Conservation (phyloP, 2,888 invertebrate genomes). For the Apodemia hepburni region DNA sequence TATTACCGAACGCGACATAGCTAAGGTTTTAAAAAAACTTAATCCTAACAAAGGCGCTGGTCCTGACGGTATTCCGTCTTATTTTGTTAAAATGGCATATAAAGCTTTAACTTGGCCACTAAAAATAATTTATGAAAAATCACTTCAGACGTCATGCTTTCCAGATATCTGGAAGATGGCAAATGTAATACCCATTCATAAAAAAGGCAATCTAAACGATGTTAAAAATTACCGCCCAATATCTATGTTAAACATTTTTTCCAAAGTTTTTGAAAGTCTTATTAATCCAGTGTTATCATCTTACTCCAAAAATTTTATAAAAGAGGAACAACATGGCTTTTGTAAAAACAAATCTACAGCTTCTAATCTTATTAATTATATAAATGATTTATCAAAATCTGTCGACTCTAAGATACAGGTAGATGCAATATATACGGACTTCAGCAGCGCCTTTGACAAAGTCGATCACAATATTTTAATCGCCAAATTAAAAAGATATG, state of each 20-base stretch:
- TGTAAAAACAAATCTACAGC: conserved; percentile 15
- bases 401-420: conserved; percentile 19
- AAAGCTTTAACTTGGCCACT: conserved; percentile 16
- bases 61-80: conserved; percentile 16
- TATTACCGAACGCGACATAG: background rate
- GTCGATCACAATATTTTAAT: conserved; percentile 17
- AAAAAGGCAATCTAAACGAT: conserved; percentile 18
- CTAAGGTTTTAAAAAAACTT: background rate
- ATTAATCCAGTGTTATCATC: conserved; percentile 13
- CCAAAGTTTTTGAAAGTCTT: conserved; percentile 22
- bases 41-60: background rate
- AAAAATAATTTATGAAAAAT: conserved; percentile 22
- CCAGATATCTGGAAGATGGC: conserved; percentile 22
- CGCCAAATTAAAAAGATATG: conserved; percentile 1
- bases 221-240: conserved; percentile 24
- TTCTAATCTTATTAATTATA: conserved; percentile 17
- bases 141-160: conserved; percentile 18
- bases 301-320: conserved; percentile 15
- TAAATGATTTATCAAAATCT: conserved; percentile 7
- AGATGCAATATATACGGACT: conserved; percentile 24
- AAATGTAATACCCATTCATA: conserved; percentile 22
- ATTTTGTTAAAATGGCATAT: conserved; percentile 21
- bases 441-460: conserved; percentile 23
- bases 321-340: conserved; percentile 25
- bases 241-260: conserved; percentile 20